Evolutionary conservation across 30 jellyfish, hydroid and myxozoan species (phyloP), one percentile per base, ranked within the genome.

Genomic region (Hydractinia symbiolongicarpus): DNA sequence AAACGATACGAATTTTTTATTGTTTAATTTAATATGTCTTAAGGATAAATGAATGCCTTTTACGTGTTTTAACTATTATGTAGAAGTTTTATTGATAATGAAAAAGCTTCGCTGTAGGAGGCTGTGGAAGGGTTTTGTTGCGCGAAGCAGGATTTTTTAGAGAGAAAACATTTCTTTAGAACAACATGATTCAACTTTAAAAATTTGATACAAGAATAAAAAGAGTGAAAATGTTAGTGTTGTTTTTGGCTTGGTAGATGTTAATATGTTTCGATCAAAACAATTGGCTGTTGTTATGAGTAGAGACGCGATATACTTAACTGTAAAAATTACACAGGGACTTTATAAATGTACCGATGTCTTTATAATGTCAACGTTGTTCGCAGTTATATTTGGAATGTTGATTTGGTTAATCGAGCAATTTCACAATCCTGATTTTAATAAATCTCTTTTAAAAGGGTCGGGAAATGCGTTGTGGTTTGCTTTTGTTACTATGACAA

Each of bases 371-470:
- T n/a, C 40, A n/a, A 7, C 40, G 7, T 6, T 64, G 17, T 6
- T 64, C 0, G 19, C 74, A 8, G 16, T 64, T 6, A 64, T 64
- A n/a, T 64, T 64, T 64, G 74, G 74, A n/a, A 6, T 44, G 9
- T 13, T 64, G 9, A 6, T 64, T 64, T 64, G 74, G 74, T 64
- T 64, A 44, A 7, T 64, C 52, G 74, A 64, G 74, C 74, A 64
- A n/a, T 4, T 64, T 13, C 17, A 13, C 7, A 64, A 64, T 64
- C 52, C 19, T 6, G 74, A 64, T 51, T 64, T 64, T 64, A 64
- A 64, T 64, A 64, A 64, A 6, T 64, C 74, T 6, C 4, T 64
- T 13, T 6, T 64, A 6, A 44, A 64, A 6, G 74, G 74, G 9
- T 6, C 40, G 1, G 19, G 19, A 7, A 64, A 44, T 64, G 16